Conservation (phyloP, 2,888 invertebrate species). For the Drosophila ustulata region DNA sequence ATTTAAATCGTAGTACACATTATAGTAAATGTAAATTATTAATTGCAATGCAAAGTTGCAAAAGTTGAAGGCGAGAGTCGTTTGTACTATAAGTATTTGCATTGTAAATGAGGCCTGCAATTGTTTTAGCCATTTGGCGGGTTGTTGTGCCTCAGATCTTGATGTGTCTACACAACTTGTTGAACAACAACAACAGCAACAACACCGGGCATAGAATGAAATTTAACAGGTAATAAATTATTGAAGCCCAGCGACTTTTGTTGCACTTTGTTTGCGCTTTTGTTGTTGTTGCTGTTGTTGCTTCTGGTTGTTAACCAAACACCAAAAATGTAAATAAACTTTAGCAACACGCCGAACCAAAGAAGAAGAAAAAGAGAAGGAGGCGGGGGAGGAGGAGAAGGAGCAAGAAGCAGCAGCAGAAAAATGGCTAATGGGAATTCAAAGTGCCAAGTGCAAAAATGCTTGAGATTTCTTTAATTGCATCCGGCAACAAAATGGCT, state of each 20-base stretch:
- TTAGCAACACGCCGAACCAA: slow-evolving; percentile 16
- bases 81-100: neutral
- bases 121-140: neutral
- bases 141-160: slow-evolving; percentile 17
- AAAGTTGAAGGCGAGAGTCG: neutral
- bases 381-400: neutral
- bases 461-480: slow-evolving; percentile 78
- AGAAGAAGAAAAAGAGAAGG: slow-evolving; percentile 4
- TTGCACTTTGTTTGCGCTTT: slow-evolving; percentile 22
- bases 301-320: slow-evolving; percentile 31
- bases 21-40: neutral
- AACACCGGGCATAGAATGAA: slow-evolving; percentile 18
- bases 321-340: slow-evolving; percentile 23
- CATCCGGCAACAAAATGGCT: slow-evolving; percentile 81
- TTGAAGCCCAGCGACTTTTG: slow-evolving; percentile 31
- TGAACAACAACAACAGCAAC: slow-evolving; percentile 28
- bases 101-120: neutral
- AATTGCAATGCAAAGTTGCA: neutral
- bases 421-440: slow-evolving; percentile 56
- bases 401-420: slow-evolving; percentile 12
- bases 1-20: too few species aligned
- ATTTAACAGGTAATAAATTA: slow-evolving; percentile 51
- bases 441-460: slow-evolving; percentile 49
- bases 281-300: neutral
- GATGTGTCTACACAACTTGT: slow-evolving; percentile 42